These are phyloP conservation scores for Asbolus verrucosus DNA, from an alignment of 1,140 invertebrate species.

Conservation along the genomic window DNA sequence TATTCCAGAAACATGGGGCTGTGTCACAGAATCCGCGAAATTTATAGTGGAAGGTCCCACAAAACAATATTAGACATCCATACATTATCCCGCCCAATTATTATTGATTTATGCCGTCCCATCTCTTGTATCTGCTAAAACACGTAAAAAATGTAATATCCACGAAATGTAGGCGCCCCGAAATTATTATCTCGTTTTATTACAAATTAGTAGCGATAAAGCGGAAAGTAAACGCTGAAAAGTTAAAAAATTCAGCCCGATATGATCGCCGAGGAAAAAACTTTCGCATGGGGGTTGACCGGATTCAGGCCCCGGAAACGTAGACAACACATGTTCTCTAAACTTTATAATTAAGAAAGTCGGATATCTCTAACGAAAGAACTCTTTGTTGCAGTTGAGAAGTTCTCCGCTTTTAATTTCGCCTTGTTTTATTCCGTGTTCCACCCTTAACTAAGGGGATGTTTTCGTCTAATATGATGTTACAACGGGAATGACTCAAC, in stretches of 20 bases:
- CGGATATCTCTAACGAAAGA: slow-evolving; percentile 33
- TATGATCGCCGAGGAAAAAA: not conserved
- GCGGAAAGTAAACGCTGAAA: not conserved
- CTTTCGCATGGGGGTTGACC: slow-evolving; percentile 15
- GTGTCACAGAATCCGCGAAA: not conserved
- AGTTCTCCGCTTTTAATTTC: slow-evolving; percentile 32
- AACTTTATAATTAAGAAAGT: slow-evolving; percentile 39
- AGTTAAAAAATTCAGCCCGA: slow-evolving; percentile 8
- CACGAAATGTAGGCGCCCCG: too few species aligned
- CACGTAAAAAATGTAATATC: not conserved
- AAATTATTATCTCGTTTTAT: too few species aligned
- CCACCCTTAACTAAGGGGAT: slow-evolving; percentile 9
- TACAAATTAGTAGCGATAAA: too few species aligned
- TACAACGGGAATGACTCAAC: not conserved
- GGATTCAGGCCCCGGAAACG: slow-evolving; percentile 28
- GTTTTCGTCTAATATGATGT: slow-evolving; percentile 9
- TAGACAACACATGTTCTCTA: slow-evolving; percentile 39
- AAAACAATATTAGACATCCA: slow-evolving; percentile 11
- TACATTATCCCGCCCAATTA: not conserved
- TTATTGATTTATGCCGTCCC: not conserved
- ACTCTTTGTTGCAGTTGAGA: slow-evolving; percentile 17
- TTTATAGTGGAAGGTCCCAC: not conserved
- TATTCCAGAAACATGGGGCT: not conserved
- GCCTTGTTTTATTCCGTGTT: slow-evolving; percentile 11
- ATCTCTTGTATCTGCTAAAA: not conserved